Evolutionary conservation across 2,888 invertebrate genomes (phyloP).

Genomic region (Sylvicola cinctus): DNA sequence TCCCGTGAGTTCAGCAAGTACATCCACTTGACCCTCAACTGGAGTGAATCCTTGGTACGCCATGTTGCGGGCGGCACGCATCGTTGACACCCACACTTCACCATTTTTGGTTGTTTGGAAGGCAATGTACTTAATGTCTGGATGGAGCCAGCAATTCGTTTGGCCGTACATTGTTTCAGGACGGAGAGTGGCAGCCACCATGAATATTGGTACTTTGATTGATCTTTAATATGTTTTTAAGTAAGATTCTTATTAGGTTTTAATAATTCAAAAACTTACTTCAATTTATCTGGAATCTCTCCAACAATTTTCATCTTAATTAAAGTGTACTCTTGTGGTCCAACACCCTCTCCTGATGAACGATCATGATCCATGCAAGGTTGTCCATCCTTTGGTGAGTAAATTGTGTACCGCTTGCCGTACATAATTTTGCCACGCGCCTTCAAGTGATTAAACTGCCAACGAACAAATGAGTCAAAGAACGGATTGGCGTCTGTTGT

Average conservation of each 20-base stretch:
- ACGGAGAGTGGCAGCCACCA: constrained; percentile 93
- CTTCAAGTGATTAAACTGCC: constrained; percentile 83
- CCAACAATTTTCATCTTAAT: constrained; percentile 74
- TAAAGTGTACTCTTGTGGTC: constrained; percentile 93
- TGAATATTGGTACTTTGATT: constrained; percentile 17
- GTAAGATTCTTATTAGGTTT: constrained; percentile 1
- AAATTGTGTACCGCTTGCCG: constrained; percentile 93
- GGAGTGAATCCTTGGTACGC: constrained; percentile 79
- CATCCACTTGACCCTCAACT: constrained; percentile 54
- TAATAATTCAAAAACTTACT: constrained; percentile 25
- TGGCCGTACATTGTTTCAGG: constrained; percentile 99
- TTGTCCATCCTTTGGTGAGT: constrained; percentile 87
- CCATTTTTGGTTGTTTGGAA: constrained; percentile 44
- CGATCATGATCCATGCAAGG: constrained; percentile 99
- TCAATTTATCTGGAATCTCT: constrained; percentile 29
- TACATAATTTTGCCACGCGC: constrained; percentile 80
- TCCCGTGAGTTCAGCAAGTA: constrained; percentile 48
- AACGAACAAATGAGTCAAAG: constrained; percentile 91
- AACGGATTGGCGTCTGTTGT: constrained; percentile 97
- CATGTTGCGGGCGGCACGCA: constrained; percentile 86
- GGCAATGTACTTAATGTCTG: constrained; percentile 84
- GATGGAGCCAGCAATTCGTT: constrained; percentile 96
- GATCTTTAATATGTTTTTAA: constrained; percentile 12
- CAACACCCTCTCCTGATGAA: constrained; percentile 88
- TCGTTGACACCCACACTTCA: constrained; percentile 75